Evolutionary conservation across 2,888 invertebrate species (phyloP).

Genomic region (Exephanes ischioxanthus): DNA sequence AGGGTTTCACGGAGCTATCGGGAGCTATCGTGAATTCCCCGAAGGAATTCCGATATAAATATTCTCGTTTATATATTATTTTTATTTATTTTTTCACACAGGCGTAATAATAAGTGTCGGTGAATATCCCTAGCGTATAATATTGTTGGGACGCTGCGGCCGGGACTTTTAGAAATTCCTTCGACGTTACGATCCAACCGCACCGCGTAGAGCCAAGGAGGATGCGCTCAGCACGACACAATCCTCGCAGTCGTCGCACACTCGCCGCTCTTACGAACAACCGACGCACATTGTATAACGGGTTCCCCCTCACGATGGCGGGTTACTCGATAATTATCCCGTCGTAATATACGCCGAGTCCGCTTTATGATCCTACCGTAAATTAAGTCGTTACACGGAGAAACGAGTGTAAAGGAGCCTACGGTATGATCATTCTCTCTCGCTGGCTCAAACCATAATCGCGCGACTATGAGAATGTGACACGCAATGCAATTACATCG

Average conservation of each 20-base stretch:
- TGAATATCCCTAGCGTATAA: not conserved
- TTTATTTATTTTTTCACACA: slow-evolving; percentile 7
- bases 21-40: slow-evolving; percentile 42
- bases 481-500: slow-evolving; percentile 37
- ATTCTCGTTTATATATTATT: slow-evolving; percentile 24
- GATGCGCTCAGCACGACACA: slow-evolving; percentile 7
- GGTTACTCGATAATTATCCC: slow-evolving; percentile 64
- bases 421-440: slow-evolving; percentile 23
- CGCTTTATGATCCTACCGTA: slow-evolving; percentile 61
- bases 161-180: slow-evolving; percentile 9
- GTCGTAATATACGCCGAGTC: slow-evolving; percentile 47
- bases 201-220: too few relatives aligned
- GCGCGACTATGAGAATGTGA: slow-evolving; percentile 7
- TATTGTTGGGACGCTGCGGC: not conserved
- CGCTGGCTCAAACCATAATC: not conserved
- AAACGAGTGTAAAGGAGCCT: slow-evolving; percentile 39
- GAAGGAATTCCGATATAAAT: slow-evolving; percentile 41
- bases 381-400: slow-evolving; percentile 57
- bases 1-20: slow-evolving; percentile 51
- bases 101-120: slow-evolving; percentile 12
- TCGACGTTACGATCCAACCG: not conserved
- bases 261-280: not conserved
- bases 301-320: slow-evolving; percentile 38
- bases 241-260: slow-evolving; percentile 5
- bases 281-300: slow-evolving; percentile 45